These are phyloP conservation scores for Pogonus chalceus DNA, from an alignment of 1,140 invertebrate species.

Conservation along the genomic window DNA sequence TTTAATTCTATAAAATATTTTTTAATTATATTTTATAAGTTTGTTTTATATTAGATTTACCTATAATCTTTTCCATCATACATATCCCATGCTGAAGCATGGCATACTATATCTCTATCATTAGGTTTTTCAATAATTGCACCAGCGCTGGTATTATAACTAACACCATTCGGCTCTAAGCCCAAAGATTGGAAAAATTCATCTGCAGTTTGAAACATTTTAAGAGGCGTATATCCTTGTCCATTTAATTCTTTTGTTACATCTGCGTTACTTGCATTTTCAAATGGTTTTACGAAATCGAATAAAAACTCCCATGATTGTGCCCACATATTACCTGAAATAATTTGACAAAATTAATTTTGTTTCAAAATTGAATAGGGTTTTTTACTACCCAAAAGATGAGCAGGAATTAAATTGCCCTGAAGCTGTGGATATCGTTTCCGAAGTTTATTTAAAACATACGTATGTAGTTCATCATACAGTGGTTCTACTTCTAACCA, in stretches of 20 bases:
- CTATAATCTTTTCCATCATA: constrained; percentile 55
- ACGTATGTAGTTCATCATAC: constrained; percentile 79
- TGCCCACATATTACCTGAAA: constrained; percentile 93
- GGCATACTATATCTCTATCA: constrained; percentile 54
- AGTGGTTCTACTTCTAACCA: constrained; percentile 72
- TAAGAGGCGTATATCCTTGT: constrained; percentile 39
- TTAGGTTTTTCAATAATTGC: constrained; percentile 50
- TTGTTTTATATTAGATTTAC: too few species aligned
- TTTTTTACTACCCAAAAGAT: too few species aligned
- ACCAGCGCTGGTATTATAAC: constrained; percentile 13
- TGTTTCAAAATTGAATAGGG: too few species aligned
- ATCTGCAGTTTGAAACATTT: constrained; percentile 39
- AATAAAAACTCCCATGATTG: constrained; percentile 78
- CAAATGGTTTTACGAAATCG: constrained; percentile 64
- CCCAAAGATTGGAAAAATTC: constrained; percentile 43
- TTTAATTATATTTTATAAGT: too few species aligned
- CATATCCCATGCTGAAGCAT: constrained; percentile 74
- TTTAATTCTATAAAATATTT: constrained; percentile 65
- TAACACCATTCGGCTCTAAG: constrained; percentile 33
- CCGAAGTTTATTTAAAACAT: constrained; percentile 64
- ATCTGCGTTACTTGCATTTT: constrained; percentile 59
- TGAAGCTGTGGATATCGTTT: constrained; percentile 61
- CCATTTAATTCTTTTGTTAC: constrained; percentile 58
- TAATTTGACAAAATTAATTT: too few species aligned
- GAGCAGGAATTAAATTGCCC: constrained; percentile 80